Base-by-base conservation (phyloP, 2,888 invertebrate genomes). In the Rhagonycha lutea region DNA sequence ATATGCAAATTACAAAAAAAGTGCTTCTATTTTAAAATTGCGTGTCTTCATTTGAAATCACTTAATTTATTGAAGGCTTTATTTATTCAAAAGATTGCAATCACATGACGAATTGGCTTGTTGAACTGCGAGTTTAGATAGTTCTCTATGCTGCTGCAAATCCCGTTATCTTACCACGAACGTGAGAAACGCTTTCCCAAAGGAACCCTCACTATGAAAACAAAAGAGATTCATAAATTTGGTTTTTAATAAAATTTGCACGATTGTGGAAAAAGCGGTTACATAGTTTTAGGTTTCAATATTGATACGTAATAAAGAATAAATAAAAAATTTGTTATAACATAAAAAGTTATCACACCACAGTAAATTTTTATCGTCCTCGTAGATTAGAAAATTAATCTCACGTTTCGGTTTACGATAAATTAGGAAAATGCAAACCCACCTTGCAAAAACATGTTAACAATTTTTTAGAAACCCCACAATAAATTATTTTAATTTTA, bases 181-280 rank as follows among this genome's bases (percentile, higher is more conserved):
- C 74, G 73, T 73, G 77, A 75, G 78, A 76, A 76, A 78, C 77
- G 71, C 32, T 74, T 71, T 73, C 75, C 74, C 78, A 67, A 68
- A 76, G 73, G 78, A 69, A 67, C 70, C 72, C 69, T 69, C 78
- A 72, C 75, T 74, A 28, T 69, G 73, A 74, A 77, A 79, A 79
- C 77, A 77, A 79, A 79, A 78, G 76, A 74, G 74, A 76, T 76
- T 78, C 79, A 77, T 78, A 77, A 79, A 79, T 79, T 78, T 69
- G 74, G 75, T 76, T 79, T 79, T 78, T 77, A 77, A 79, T 75
- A 75, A 75, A 75, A 75, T 75, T 71, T 75, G 75, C 71, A 75
- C 75, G 71, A 68, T 70, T 75, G 75, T 47, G 61, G 61, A 74
- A 70, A 74, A 74, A 67, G 63, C 47, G 73, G 73, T 69, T 73